Evolutionary conservation across 1,140 invertebrate genomes (phyloP).

Genomic region (Meteorus sp.): DNA sequence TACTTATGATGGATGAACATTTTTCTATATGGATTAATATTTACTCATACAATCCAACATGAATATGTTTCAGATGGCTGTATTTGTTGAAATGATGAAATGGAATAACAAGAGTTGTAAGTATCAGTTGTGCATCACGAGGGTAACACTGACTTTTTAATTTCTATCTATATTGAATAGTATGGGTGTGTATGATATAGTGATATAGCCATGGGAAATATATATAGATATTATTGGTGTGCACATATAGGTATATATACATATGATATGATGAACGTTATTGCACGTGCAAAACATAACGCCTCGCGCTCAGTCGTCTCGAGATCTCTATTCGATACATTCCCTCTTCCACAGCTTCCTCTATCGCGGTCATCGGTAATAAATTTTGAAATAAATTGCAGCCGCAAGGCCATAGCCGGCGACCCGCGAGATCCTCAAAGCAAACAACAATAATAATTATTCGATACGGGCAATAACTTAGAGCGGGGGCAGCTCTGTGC

Average conservation of each 20-base stretch:
- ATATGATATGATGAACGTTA: constrained; percentile 15
- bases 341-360: constrained; percentile 22
- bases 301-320: constrained; percentile 12
- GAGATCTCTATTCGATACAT: constrained; percentile 23
- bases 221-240: not conserved
- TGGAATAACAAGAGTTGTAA: too few relatives aligned
- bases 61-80: too few relatives aligned
- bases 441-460: constrained; percentile 41
- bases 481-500: constrained; percentile 16
- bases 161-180: not conserved
- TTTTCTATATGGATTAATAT: too few relatives aligned
- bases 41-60: too few relatives aligned
- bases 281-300: constrained; percentile 26
- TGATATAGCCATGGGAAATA: not conserved
- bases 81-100: too few relatives aligned
- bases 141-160: not conserved
- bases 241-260: constrained; percentile 4
- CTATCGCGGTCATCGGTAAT: constrained; percentile 39
- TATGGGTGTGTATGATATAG: not conserved
- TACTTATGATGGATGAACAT: not conserved
- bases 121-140: too few relatives aligned
- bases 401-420: constrained; percentile 27
- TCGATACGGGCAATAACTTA: constrained; percentile 38
- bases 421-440: constrained; percentile 37
- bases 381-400: constrained; percentile 38